Conservation (phyloP, 1,140 invertebrate genomes). For the Drosophila parabipectinata region DNA sequence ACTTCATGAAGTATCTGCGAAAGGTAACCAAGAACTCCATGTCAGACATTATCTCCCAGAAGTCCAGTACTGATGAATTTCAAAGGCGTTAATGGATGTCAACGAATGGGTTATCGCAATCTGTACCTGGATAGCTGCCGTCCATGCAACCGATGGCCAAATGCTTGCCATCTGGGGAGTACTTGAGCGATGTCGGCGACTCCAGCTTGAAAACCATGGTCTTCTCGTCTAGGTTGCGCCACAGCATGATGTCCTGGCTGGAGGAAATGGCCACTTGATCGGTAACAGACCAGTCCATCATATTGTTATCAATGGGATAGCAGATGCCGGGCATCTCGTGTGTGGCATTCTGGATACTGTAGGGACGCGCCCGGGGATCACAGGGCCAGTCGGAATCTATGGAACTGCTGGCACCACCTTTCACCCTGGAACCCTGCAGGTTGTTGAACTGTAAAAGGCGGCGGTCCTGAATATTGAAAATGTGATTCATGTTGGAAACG, state of each 20-base stretch:
- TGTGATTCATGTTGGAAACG: slow-evolving; percentile 43
- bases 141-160: slow-evolving; percentile 71
- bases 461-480: slow-evolving; percentile 43
- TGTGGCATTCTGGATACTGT: slow-evolving; percentile 64
- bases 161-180: slow-evolving; percentile 64
- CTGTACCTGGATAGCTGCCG: slow-evolving; percentile 48
- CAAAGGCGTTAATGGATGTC: background rate
- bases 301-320: slow-evolving; percentile 54
- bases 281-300: slow-evolving; percentile 75
- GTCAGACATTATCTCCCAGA: slow-evolving; percentile 56
- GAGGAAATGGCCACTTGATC: slow-evolving; percentile 72
- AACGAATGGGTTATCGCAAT: background rate
- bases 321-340: slow-evolving; percentile 66
- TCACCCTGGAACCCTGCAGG: slow-evolving; percentile 8
- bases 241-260: slow-evolving; percentile 69
- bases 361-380: slow-evolving; percentile 55
- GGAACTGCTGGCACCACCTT: background rate
- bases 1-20: slow-evolving; percentile 52
- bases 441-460: slow-evolving; percentile 65
- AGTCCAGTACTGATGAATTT: slow-evolving; percentile 54
- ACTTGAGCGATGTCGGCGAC: slow-evolving; percentile 56
- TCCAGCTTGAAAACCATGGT: slow-evolving; percentile 72
- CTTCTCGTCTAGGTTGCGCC: slow-evolving; percentile 59
- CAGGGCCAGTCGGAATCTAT: slow-evolving; percentile 68
- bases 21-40: slow-evolving; percentile 57